Evolutionary conservation across 1,140 invertebrate species (phyloP), one percentile per base, ranked within the genome.

Genomic region (Drosophila equinoxialis): DNA sequence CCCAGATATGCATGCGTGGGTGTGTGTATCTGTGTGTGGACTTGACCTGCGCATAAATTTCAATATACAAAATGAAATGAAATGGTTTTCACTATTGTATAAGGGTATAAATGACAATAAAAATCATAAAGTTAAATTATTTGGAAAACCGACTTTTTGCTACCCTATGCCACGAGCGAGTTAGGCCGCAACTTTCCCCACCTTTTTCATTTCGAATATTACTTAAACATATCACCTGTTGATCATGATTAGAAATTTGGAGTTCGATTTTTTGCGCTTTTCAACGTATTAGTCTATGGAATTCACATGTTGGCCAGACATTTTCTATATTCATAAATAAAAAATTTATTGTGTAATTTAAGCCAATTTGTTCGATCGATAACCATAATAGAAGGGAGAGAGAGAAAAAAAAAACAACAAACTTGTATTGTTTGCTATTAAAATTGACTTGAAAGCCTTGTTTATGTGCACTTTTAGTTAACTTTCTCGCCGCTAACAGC

Each of bases 31-130:
- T 75, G 62, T 76, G 68, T 69, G 45, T 71, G 54, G 69, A 73
- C 71, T 79, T 87, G 84, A 86, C 76, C 79, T 87, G 83, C 79
- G 83, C 83, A 86, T 86, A 87, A 87, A 87, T 87, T 87, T 83
- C 78, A 83, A 87, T 87, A 80, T 59, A 59, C 67, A 68, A 68
- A 89, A 89, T 87, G 73, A 89, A 87, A 83, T 72, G 69, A 73
- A 63, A 65, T 76, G 57, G 57, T 59, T 82, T 83, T 71, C 30
- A 60, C 42, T 73, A 57, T 71, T 61, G 51, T 72, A 51, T 23
- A 51, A 51, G 20, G 20, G 17, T 20, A 51, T 51, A 51, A 51
- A 51, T 51, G 45, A 51, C 45, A 51, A 51, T 51, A 51, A 51
- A 51, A 51, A 51, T 51, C 45, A 23, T 3, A 10, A 20, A 2